Conservation (phyloP, 2,797 vertebrate genomes). For the Oryzias sinensis region DNA sequence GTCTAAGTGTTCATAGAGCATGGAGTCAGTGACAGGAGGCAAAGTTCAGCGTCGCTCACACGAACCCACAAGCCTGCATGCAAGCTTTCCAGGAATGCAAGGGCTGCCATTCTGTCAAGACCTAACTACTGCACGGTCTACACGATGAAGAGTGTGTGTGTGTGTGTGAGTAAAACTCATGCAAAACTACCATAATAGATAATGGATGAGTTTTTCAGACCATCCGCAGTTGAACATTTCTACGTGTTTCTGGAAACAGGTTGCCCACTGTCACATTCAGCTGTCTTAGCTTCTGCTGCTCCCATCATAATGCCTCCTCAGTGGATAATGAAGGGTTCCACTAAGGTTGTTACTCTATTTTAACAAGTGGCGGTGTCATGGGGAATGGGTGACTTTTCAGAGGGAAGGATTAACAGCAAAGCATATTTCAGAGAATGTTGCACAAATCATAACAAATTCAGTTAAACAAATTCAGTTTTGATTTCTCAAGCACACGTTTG, state of each 20-base stretch:
- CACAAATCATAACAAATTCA: background rate
- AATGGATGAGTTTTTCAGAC: conserved; percentile 13
- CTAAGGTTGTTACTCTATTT: conserved; percentile 27
- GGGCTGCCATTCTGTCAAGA: background rate
- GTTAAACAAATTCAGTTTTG: background rate
- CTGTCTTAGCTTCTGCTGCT: conserved; percentile 4
- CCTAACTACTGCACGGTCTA: background rate
- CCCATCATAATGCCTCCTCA: conserved; percentile 23
- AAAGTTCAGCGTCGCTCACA: background rate
- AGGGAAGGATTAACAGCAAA: too few species aligned
- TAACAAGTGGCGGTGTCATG: conserved; percentile 20
- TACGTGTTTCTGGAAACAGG: conserved; percentile 7
- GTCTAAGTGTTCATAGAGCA: background rate
- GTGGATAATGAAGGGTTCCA: conserved; percentile 25
- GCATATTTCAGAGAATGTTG: too few species aligned
- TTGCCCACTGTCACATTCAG: conserved; percentile 4
- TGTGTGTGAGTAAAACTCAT: background rate
- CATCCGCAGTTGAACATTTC: conserved; percentile 13
- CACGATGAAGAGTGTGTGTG: background rate
- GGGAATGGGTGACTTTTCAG: conserved; percentile 17
- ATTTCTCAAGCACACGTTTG: background rate
- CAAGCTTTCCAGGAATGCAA: background rate
- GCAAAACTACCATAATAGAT: background rate
- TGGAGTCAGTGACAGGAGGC: background rate
- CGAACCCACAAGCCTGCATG: background rate